Percentiles rank a stretch among this genome's conserved stretches.
phyloP scores from a whole-genome alignment of 2,113 vertebrate species.

The Chionomys nivalis region DNA sequence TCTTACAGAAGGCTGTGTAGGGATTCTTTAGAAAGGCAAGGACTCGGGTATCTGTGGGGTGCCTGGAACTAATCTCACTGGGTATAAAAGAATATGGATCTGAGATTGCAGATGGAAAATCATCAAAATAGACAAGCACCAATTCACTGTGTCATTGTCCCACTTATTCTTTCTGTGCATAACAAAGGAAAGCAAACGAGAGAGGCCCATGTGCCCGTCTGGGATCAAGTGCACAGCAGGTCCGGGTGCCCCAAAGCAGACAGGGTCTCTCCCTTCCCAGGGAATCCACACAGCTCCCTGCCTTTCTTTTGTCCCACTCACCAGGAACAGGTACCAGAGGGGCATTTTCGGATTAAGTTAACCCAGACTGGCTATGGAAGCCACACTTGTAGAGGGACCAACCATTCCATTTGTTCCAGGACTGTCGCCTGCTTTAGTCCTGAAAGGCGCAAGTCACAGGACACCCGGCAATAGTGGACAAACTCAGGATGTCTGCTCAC shows the following conservation, averaged over 20 bases:
- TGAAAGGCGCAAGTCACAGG: background rate
- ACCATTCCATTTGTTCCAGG: background rate
- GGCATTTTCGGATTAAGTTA: background rate
- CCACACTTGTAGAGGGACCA: background rate
- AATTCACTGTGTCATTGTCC: background rate
- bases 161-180: background rate
- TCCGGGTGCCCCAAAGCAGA: background rate
- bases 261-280: background rate
- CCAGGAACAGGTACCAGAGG: background rate
- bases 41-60: background rate
- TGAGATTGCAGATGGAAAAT: constrained; percentile 27
- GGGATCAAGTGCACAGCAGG: background rate
- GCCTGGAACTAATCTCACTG: background rate
- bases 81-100: background rate
- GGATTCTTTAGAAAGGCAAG: background rate
- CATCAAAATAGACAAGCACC: background rate
- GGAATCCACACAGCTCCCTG: background rate
- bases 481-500: background rate
- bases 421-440: background rate
- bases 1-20: background rate
- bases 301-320: background rate
- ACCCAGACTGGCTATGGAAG: background rate
- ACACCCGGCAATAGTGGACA: background rate
- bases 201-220: background rate
- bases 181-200: background rate